These are phyloP conservation scores for Acromyrmex heyeri DNA, from an alignment of 1,140 invertebrate species.

Conservation along the genomic window DNA sequence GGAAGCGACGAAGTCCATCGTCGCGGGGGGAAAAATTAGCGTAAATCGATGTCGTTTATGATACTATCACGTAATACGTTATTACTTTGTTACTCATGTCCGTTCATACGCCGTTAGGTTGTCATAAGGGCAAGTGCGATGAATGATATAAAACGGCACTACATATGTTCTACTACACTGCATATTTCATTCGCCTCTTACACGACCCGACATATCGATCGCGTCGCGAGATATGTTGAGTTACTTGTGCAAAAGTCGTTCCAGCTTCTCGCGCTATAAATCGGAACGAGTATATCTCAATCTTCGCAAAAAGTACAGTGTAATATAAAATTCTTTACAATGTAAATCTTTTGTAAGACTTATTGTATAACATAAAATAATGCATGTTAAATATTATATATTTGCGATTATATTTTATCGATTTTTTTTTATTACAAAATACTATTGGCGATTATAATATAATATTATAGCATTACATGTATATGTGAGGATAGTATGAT, in stretches of 20 bases:
- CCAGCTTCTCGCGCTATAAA: conserved; percentile 64
- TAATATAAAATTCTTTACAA: conserved; percentile 2
- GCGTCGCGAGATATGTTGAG: conserved; percentile 68
- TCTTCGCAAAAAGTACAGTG: neutral
- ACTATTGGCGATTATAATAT: neutral
- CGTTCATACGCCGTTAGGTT: conserved; percentile 58
- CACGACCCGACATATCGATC: conserved; percentile 69
- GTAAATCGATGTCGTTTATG: conserved; percentile 53
- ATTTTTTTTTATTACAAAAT: neutral
- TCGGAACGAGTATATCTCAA: conserved; percentile 24
- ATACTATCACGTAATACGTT: conserved; percentile 68
- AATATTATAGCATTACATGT: too few relatives aligned
- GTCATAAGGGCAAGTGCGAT: conserved; percentile 63
- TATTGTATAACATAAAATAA: neutral
- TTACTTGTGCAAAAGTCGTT: conserved; percentile 71
- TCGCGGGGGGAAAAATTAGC: neutral
- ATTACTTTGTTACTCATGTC: conserved; percentile 46
- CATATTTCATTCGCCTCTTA: conserved; percentile 71
- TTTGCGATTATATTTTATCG: neutral
- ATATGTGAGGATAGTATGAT: neutral
- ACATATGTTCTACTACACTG: conserved; percentile 45
- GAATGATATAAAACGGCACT: conserved; percentile 73
- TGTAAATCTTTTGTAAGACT: neutral
- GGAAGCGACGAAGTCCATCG: neutral
- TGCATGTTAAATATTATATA: neutral